These are phyloP conservation scores for Timandra comae DNA, from an alignment of 2,888 invertebrate species.

Conservation along the genomic window DNA sequence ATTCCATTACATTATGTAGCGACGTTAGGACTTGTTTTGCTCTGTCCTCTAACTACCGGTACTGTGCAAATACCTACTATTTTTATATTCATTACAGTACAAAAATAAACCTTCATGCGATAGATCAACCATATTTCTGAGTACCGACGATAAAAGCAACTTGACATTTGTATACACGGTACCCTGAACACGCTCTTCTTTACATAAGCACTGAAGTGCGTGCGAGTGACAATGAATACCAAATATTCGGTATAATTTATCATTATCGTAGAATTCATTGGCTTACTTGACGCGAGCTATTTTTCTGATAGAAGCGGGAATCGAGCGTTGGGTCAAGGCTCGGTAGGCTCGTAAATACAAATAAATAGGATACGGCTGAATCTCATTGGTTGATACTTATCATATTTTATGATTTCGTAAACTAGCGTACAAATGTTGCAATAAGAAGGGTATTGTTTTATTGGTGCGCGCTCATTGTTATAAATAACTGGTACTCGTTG, in stretches of 20 bases:
- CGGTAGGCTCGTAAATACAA: slow-evolving; percentile 64
- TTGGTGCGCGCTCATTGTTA: slow-evolving; percentile 18
- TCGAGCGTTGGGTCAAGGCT: slow-evolving; percentile 49
- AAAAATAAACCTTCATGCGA: no score
- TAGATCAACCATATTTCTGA: no score
- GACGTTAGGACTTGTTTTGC: no score
- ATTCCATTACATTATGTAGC: background rate
- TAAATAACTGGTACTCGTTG: slow-evolving; percentile 1
- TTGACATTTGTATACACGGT: no score
- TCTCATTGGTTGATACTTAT: slow-evolving; percentile 64
- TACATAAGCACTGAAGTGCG: background rate
- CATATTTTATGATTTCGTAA: slow-evolving; percentile 65
- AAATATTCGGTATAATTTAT: no score
- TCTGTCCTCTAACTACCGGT: no score
- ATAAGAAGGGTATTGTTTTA: slow-evolving; percentile 48
- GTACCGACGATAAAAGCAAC: no score
- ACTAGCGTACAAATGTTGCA: slow-evolving; percentile 51
- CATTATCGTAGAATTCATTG: slow-evolving; percentile 24
- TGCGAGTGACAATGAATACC: no score
- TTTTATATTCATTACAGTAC: no score
- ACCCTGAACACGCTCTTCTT: no score
- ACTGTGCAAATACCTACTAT: no score
- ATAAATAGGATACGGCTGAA: slow-evolving; percentile 63
- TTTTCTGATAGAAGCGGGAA: slow-evolving; percentile 37
- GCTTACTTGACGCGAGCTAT: slow-evolving; percentile 45